Evolutionary conservation across 2,888 invertebrate species (phyloP).

Genomic region (Lucinisca nassula): DNA sequence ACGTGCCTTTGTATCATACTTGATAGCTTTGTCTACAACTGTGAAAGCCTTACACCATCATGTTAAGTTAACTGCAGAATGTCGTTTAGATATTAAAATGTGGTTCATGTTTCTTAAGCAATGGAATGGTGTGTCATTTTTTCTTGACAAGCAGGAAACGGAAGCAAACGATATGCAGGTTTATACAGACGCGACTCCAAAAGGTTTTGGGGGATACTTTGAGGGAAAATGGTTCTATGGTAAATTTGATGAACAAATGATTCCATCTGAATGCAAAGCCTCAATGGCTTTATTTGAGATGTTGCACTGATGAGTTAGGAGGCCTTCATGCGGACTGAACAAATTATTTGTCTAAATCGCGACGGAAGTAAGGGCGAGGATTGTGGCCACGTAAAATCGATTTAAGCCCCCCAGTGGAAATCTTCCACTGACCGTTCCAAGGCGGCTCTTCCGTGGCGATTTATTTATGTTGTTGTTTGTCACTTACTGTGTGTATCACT

Average conservation of each 20-base stretch:
- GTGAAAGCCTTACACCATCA: conserved; percentile 36
- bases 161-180: neutral
- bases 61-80: conserved; percentile 36
- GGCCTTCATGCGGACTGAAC: too few relatives aligned
- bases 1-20: conserved; percentile 55
- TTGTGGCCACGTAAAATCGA: too few relatives aligned
- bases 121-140: conserved; percentile 45
- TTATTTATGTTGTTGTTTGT: too few relatives aligned
- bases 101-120: conserved; percentile 28
- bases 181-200: conserved; percentile 12
- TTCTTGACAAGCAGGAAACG: neutral
- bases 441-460: too few relatives aligned
- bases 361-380: too few relatives aligned
- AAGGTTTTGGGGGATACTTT: conserved; percentile 2
- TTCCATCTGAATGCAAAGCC: neutral
- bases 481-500: too few relatives aligned
- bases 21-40: conserved; percentile 31
- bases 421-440: too few relatives aligned
- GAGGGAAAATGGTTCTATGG: conserved; percentile 14
- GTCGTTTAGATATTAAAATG: conserved; percentile 45
- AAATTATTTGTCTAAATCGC: too few relatives aligned
- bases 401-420: too few relatives aligned
- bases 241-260: neutral
- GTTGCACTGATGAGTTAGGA: too few relatives aligned
- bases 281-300: too few relatives aligned